Conservation (phyloP, 2,888 invertebrate genomes). For the Stenolophus ochropezus region DNA sequence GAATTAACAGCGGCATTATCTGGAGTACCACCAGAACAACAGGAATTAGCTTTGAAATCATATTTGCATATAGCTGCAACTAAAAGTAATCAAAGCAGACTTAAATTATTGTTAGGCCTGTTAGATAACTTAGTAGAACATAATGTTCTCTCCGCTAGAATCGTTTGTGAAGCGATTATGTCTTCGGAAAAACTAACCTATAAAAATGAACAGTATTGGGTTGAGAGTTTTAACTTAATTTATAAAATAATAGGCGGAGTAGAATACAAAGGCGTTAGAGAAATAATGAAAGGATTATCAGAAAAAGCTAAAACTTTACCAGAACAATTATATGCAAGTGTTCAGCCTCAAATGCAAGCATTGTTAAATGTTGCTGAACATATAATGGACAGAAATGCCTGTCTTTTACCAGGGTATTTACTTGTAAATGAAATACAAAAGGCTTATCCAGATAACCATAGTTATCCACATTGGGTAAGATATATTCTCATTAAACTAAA, state of each 20-base stretch:
- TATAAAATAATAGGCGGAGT: conserved; percentile 91
- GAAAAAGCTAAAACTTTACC: conserved; percentile 92
- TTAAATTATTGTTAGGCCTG: conserved; percentile 84
- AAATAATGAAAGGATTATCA: conserved; percentile 93
- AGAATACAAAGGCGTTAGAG: conserved; percentile 95
- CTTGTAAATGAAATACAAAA: conserved; percentile 97
- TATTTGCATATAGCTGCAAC: conserved; percentile 84
- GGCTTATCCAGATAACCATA: conserved; percentile 85
- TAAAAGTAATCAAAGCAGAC: conserved; percentile 83
- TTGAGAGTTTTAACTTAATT: conserved; percentile 89
- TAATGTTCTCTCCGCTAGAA: conserved; percentile 84
- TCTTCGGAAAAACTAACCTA: conserved; percentile 88
- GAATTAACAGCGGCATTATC: conserved; percentile 82
- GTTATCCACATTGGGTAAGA: conserved; percentile 93
- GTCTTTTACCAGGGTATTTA: conserved; percentile 94
- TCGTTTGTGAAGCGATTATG: conserved; percentile 91
- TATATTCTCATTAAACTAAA: not conserved
- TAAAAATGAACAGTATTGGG: conserved; percentile 91
- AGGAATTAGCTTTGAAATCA: conserved; percentile 84
- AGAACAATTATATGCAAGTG: conserved; percentile 84
- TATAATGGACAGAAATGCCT: conserved; percentile 94
- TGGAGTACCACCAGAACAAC: conserved; percentile 81
- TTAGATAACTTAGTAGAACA: conserved; percentile 85
- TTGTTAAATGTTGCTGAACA: conserved; percentile 88
- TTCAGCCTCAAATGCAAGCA: conserved; percentile 87